Conservation (phyloP, 2,888 invertebrate species). For the Metallyticus violacea region DNA sequence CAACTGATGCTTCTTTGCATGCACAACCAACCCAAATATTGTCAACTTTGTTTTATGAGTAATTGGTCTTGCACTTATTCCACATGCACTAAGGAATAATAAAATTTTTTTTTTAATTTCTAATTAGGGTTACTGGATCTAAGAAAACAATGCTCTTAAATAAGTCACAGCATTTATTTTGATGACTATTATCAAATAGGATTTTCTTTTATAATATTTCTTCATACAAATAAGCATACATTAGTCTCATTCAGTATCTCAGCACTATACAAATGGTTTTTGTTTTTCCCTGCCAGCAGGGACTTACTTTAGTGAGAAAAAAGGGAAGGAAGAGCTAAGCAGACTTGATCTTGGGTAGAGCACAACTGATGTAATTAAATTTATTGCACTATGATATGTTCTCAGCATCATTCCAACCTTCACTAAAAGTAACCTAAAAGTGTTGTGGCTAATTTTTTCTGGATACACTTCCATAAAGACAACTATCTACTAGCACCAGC, state of each 20-base stretch:
- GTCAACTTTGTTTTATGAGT: too few relatives aligned
- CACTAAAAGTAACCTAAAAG: too few relatives aligned
- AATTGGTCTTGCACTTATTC: too few relatives aligned
- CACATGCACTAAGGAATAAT: too few relatives aligned
- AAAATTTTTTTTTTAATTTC: too few relatives aligned
- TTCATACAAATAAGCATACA: not conserved
- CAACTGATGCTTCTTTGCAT: too few relatives aligned
- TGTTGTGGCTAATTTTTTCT: not conserved
- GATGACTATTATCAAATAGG: too few relatives aligned
- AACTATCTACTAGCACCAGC: not conserved
- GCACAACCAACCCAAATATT: too few relatives aligned
- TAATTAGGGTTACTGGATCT: not conserved
- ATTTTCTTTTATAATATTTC: not conserved
- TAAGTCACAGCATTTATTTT: not conserved
- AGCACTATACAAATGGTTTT: too few relatives aligned
- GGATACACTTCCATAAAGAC: not conserved
- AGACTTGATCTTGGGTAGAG: too few relatives aligned
- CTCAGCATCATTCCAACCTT: too few relatives aligned
- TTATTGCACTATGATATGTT: not conserved
- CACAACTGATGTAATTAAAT: not conserved
- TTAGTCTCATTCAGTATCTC: not conserved
- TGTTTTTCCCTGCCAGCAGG: not conserved
- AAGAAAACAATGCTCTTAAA: not conserved
- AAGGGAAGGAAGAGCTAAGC: not conserved
- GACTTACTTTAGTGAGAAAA: too few relatives aligned